Evolutionary conservation across 2,113 vertebrate genomes (phyloP), one percentile per base, ranked within the genome.

Genomic region (Uropsilus gracilis): DNA sequence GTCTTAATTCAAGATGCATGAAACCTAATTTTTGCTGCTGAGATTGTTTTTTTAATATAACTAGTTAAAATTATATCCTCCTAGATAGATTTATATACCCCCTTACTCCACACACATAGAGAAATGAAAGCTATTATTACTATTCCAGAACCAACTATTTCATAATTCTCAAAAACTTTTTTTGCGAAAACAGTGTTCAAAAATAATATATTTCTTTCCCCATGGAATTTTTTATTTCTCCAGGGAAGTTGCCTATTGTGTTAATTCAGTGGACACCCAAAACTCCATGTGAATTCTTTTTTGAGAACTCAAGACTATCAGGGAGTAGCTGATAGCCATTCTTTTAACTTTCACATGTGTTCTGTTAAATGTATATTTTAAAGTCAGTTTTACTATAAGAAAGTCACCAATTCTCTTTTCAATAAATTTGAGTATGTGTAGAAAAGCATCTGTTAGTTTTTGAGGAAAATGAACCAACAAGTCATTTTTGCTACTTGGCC

Each of bases 391-490:
- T 87, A 69, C 83, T 71, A 68, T 28, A 94, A 39, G 66, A 64
- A 92, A 91, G 66, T 90, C 82, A 69, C 22, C 22, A 39, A 91
- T 72, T 89, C 83, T 30, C 81, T 78, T 91, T 87, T 66, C 80
- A 92, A 89, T 84, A 81, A 92, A 87, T 88, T n/a, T 72, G 20
- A 80, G 89, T 95, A 66, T 59, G 80, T 59, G 91, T 59, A 94
- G 84, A 89, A 97, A 95, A 93, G 87, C 89, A 90, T 96, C 94
- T 95, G 87, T 80, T 91, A 34, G 55, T 94, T 95, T 97, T 97
- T 91, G 93, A 97, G 95, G 97, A 96, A 97, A 97, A 96, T 64
- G 84, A 93, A 96, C 59, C 64, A 93, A 94, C 59, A 88, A 94
- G 82, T 96, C 66, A 44, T 75, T 77, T 94, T 91, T 91, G 18